Evolutionary conservation across 2,888 invertebrate genomes (phyloP).

Genomic region (Zygaena filipendulae): DNA sequence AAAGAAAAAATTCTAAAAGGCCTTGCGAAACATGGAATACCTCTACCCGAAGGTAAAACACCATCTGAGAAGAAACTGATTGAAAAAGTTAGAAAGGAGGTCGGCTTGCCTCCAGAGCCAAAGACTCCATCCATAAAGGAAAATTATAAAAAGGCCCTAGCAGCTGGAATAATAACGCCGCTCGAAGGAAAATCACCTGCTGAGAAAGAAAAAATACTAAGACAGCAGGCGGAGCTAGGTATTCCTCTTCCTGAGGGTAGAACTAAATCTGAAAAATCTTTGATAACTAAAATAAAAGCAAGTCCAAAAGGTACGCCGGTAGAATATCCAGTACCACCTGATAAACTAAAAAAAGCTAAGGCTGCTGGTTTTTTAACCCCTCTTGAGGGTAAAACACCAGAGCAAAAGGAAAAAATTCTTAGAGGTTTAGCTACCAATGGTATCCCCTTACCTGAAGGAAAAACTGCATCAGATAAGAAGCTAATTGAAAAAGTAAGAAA

Average conservation of each 20-base stretch:
- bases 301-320: conserved; percentile 5
- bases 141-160: conserved; percentile 19
- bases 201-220: conserved; percentile 22
- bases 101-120: conserved; percentile 24
- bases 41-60: conserved; percentile 23
- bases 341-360: conserved; percentile 14
- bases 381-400: conserved; percentile 19
- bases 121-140: conserved; percentile 18
- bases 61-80: conserved; percentile 21
- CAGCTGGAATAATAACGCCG: conserved; percentile 21
- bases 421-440: conserved; percentile 12
- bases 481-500: conserved; percentile 19
- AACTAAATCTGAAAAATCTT: conserved; percentile 23
- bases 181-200: conserved; percentile 22
- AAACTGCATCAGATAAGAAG: conserved; percentile 19
- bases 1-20: conserved; percentile 24
- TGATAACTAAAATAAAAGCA: conserved; percentile 19
- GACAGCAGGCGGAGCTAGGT: conserved; percentile 17
- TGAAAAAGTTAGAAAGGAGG: conserved; percentile 21
- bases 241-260: conserved; percentile 23
- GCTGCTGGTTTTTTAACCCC: conserved; percentile 18
- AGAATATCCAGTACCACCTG: conserved; percentile 12
- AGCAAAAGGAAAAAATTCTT: conserved; percentile 21
- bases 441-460: conserved; percentile 17
- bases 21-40: conserved; percentile 19